These are phyloP conservation scores for Phortica variegata DNA, from an alignment of 1,140 invertebrate species.

Conservation along the genomic window DNA sequence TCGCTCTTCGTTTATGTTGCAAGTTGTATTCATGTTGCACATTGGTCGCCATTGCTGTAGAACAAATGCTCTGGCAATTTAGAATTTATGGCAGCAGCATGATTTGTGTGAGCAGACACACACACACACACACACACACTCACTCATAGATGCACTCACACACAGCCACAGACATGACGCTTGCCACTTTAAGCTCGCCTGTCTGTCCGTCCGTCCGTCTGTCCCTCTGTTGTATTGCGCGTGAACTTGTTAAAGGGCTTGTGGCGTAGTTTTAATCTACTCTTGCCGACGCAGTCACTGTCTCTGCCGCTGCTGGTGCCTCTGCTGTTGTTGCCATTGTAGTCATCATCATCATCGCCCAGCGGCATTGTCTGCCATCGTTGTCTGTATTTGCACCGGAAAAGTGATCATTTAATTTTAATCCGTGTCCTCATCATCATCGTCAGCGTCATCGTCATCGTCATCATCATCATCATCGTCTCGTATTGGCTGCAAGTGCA, in stretches of 20 bases:
- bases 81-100: constrained; percentile 54
- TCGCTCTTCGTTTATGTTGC: no score
- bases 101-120: constrained; percentile 55
- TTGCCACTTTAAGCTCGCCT: no score
- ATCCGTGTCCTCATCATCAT: constrained; percentile 37
- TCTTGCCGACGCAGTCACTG: constrained; percentile 3
- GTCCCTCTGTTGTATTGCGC: no score
- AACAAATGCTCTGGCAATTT: constrained; percentile 39
- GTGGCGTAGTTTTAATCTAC: no score
- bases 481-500: no score
- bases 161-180: no score
- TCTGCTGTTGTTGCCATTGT: no score
- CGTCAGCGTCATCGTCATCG: constrained; percentile 10
- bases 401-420: constrained; percentile 50
- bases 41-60: no score
- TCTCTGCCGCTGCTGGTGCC: constrained; percentile 5
- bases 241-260: no score
- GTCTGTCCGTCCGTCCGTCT: constrained; percentile 10
- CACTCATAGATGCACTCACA: no score
- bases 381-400: constrained; percentile 26
- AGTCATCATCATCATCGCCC: no score
- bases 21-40: no score
- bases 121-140: constrained; percentile 36
- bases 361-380: constrained; percentile 30
- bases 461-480: constrained; percentile 10